These are phyloP conservation scores for Nephrocerus scutellatus DNA, from an alignment of 2,888 invertebrate species.

Conservation along the genomic window DNA sequence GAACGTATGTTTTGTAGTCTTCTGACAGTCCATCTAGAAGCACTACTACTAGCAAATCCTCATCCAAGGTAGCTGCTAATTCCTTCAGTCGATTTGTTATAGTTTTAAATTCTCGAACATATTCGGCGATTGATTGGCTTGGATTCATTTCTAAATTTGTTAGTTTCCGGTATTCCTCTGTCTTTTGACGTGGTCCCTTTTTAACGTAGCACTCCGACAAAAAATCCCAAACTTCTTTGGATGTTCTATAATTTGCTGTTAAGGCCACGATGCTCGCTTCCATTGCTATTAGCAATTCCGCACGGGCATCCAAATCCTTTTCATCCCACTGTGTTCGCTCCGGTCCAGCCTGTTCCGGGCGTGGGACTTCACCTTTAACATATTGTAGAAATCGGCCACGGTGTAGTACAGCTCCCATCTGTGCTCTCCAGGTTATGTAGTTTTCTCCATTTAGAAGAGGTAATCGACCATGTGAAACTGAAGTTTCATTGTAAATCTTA, in stretches of 20 bases:
- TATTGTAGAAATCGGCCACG: slow-evolving; percentile 4
- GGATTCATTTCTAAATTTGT: slow-evolving; percentile 5
- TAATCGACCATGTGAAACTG: too few relatives aligned
- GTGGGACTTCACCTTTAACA: background rate
- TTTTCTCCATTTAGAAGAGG: too few relatives aligned
- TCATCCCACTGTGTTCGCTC: slow-evolving; percentile 6
- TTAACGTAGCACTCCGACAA: too few relatives aligned
- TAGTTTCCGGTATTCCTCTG: too few relatives aligned
- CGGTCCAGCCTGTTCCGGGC: background rate
- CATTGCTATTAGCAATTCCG: slow-evolving; percentile 7
- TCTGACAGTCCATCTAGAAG: slow-evolving; percentile 9
- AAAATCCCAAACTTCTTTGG: too few relatives aligned
- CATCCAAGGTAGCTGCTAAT: slow-evolving; percentile 1
- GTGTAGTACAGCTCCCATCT: slow-evolving; percentile 8
- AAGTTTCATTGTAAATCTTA: too few relatives aligned
- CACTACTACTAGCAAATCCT: slow-evolving; percentile 1
- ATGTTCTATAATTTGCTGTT: too few relatives aligned
- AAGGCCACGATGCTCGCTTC: slow-evolving; percentile 8
- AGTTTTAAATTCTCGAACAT: slow-evolving; percentile 7
- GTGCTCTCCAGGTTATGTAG: slow-evolving; percentile 11
- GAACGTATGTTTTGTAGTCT: slow-evolving; percentile 7
- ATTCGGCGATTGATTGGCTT: slow-evolving; percentile 8
- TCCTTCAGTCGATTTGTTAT: slow-evolving; percentile 1
- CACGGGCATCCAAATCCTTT: too few relatives aligned
- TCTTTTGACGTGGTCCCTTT: background rate